Conservation (phyloP, 23 tunicate genomes). For the Trididemnum nubilum region DNA sequence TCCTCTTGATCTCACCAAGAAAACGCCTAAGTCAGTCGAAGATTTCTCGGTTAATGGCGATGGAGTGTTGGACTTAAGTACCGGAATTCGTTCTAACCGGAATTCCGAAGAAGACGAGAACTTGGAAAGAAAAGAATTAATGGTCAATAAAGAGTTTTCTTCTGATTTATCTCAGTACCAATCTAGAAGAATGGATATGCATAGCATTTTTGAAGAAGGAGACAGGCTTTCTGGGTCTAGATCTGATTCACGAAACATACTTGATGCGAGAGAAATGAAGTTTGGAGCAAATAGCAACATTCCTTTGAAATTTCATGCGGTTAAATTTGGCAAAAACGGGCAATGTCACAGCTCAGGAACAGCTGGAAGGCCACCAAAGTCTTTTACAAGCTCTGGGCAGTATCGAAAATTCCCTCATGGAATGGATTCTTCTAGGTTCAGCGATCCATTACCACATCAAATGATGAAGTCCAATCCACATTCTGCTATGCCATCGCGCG, state of each 20-base stretch:
- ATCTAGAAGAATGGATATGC: neutral
- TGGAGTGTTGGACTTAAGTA: constrained; percentile 79
- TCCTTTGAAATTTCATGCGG: constrained; percentile 46
- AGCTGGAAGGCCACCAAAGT: constrained; percentile 37
- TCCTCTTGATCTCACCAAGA: constrained; percentile 63
- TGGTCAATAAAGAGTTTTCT: neutral
- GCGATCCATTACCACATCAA: neutral
- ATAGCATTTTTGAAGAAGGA: neutral
- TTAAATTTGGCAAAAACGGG: constrained; percentile 43
- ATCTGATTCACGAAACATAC: neutral
- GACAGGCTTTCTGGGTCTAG: neutral
- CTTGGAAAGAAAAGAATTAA: neutral
- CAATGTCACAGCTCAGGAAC: constrained; percentile 37
- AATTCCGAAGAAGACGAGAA: neutral
- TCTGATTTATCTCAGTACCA: neutral
- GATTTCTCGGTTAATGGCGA: constrained; percentile 59
- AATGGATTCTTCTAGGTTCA: neutral
- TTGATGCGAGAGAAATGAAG: neutral
- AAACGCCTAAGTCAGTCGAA: constrained; percentile 16
- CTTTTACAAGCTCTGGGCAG: neutral
- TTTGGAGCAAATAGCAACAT: neutral
- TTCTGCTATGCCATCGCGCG: neutral
- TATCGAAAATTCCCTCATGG: neutral
- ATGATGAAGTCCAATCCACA: neutral
- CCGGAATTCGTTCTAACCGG: neutral